These are phyloP conservation scores for Trichonephila clavata DNA, from an alignment of 1,140 invertebrate species.

Conservation along the genomic window DNA sequence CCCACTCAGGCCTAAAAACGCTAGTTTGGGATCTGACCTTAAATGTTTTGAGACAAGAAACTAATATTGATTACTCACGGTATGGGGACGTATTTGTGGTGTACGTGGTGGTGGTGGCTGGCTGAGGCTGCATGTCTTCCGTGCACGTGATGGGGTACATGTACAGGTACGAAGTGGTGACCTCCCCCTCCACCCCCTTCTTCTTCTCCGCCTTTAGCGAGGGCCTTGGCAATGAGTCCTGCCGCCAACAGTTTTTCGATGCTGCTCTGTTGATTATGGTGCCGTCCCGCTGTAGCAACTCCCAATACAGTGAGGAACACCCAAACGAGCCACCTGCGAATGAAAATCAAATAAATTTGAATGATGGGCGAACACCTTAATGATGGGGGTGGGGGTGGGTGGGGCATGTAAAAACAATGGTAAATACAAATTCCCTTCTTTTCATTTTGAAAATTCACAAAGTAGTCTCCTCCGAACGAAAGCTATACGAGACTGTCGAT, in stretches of 20 bases:
- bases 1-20: too few relatives aligned
- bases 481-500: too few relatives aligned
- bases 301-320: background rate
- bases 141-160: background rate
- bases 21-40: too few relatives aligned
- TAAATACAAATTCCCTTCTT: too few relatives aligned
- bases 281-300: background rate
- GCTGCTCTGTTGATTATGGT: conserved; percentile 14
- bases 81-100: conserved; percentile 74
- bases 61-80: conserved; percentile 49
- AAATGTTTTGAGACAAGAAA: too few relatives aligned
- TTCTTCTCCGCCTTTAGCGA: conserved; percentile 64
- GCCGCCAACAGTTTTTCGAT: conserved; percentile 73
- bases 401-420: too few relatives aligned
- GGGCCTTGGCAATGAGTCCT: conserved; percentile 71
- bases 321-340: background rate
- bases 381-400: too few relatives aligned
- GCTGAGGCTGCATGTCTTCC: background rate
- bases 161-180: background rate
- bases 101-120: conserved; percentile 57
- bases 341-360: too few relatives aligned
- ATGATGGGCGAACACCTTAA: too few relatives aligned
- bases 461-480: too few relatives aligned
- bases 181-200: conserved; percentile 63
- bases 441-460: too few relatives aligned